A percentile compares a stretch with the other conserved stretches of the same genome.
These are phyloP conservation scores for Drosophila lacicola DNA, from an alignment of 2,888 invertebrate species.

Conservation along the genomic window DNA sequence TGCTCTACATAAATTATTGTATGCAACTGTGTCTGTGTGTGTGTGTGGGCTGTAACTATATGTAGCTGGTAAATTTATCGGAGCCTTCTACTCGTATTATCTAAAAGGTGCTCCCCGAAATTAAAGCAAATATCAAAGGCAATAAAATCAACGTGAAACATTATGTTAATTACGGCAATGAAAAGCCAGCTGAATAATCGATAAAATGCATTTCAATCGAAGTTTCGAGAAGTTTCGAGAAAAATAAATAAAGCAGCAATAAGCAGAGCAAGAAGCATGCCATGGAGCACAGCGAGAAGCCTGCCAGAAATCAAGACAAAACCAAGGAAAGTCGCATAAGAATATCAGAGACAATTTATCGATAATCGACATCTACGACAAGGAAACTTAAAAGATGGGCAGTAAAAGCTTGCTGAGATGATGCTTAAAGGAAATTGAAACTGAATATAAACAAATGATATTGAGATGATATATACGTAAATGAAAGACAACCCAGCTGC, in stretches of 20 bases:
- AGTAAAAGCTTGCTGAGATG: no score
- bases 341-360: no score
- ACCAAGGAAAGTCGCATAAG: not conserved
- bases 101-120: not conserved
- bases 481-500: no score
- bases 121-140: conserved; percentile 20
- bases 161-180: conserved; percentile 33
- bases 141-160: conserved; percentile 1
- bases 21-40: conserved; percentile 1
- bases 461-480: no score
- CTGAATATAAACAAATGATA: no score
- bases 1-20: conserved; percentile 49
- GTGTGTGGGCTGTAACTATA: conserved; percentile 17
- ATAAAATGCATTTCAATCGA: conserved; percentile 6
- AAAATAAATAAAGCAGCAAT: no score
- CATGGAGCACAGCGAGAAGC: not conserved
- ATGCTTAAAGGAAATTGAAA: no score
- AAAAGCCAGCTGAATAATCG: conserved; percentile 12
- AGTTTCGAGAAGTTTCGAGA: no score
- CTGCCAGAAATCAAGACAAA: no score
- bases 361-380: no score
- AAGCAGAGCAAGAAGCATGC: not conserved
- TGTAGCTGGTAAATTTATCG: conserved; percentile 33
- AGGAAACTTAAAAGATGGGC: no score
- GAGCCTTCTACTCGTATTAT: conserved; percentile 32